phyloP scores from a whole-genome alignment of 2,797 vertebrate genomes.

The Gambusia yucatana region DNA sequence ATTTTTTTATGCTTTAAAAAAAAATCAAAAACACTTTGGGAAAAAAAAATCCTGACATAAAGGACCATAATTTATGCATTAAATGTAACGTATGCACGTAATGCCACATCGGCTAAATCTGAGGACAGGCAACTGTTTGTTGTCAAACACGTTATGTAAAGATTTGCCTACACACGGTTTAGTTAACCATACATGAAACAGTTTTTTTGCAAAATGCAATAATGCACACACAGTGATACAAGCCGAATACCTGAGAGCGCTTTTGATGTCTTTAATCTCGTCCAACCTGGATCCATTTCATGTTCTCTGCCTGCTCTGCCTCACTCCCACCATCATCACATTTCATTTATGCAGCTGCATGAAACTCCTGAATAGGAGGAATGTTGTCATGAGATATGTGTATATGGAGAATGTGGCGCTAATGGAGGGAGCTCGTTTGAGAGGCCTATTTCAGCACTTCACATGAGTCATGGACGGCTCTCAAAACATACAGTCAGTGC shows the following conservation, averaged over 20 bases:
- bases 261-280: background rate
- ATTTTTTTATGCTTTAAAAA: no score
- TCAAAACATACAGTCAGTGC: slow-evolving; percentile 27
- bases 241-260: background rate
- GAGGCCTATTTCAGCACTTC: slow-evolving; percentile 57
- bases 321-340: slow-evolving; percentile 50
- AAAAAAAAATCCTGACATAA: no score
- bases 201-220: no score
- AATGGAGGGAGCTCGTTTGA: slow-evolving; percentile 59
- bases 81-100: background rate
- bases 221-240: background rate
- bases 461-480: slow-evolving; percentile 53
- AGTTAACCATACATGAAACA: background rate
- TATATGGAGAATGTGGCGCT: slow-evolving; percentile 36
- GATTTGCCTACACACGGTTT: background rate
- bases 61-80: no score
- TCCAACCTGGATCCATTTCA: slow-evolving; percentile 21
- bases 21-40: no score
- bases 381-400: slow-evolving; percentile 59
- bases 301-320: slow-evolving; percentile 9
- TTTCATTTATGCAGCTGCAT: slow-evolving; percentile 55
- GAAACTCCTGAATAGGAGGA: slow-evolving; percentile 43
- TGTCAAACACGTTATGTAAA: background rate
- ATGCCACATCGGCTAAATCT: background rate
- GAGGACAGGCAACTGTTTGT: background rate